These are phyloP conservation scores for Dasypus novemcinctus DNA, from an alignment of 2,113 vertebrate genomes.

Conservation along the genomic window DNA sequence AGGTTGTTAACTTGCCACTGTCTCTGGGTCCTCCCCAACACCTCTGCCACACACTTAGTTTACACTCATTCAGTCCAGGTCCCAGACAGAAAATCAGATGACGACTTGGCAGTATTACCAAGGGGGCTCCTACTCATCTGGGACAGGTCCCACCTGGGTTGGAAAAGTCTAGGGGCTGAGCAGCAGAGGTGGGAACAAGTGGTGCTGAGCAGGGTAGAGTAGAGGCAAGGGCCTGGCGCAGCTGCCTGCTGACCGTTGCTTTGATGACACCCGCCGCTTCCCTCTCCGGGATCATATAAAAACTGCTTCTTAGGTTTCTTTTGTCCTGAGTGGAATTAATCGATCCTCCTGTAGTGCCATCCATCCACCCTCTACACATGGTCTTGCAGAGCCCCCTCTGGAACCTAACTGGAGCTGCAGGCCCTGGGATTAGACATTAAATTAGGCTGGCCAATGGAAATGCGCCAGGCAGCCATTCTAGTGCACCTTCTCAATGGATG, in stretches of 20 bases:
- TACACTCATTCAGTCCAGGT: neutral
- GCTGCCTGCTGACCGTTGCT: neutral
- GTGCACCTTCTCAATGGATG: neutral
- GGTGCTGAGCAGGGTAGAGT: neutral
- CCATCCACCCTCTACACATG: rapidly evolving
- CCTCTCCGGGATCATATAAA: neutral
- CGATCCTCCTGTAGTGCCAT: neutral
- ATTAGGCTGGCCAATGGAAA: too few relatives aligned
- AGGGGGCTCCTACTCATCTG: neutral
- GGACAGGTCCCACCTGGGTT: neutral
- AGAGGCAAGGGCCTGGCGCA: neutral
- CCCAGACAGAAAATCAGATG: neutral
- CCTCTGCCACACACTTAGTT: neutral
- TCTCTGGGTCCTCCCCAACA: too few relatives aligned
- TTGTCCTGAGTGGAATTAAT: neutral
- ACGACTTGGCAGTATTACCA: neutral
- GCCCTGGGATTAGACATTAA: neutral
- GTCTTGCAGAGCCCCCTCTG: neutral
- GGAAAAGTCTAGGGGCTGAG: neutral
- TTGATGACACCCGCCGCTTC: neutral
- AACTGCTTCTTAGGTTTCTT: neutral
- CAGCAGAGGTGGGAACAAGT: neutral
- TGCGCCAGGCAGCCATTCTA: too few relatives aligned
- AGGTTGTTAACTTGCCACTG: neutral
- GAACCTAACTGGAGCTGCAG: neutral